Percentiles rank a stretch among this genome's conserved stretches.
Conservation (phyloP, 2,797 vertebrate genomes). For the Holocentrus rufus region DNA sequence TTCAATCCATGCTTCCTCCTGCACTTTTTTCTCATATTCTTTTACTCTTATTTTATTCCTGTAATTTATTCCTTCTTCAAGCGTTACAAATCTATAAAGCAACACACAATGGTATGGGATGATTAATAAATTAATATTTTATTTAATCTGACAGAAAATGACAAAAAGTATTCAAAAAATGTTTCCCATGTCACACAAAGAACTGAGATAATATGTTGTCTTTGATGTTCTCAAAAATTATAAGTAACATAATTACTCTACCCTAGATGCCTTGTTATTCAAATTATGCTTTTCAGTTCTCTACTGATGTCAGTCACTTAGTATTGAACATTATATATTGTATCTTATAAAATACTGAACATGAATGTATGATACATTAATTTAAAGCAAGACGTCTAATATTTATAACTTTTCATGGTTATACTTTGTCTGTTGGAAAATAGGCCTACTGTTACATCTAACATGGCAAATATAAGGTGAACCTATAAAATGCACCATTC, state of each 20-base stretch:
- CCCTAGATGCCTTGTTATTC: constrained; percentile 29
- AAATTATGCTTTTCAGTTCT: constrained; percentile 36
- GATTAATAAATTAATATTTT: constrained; percentile 45
- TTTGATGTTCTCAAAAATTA: constrained; percentile 47
- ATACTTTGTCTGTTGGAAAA: constrained; percentile 35
- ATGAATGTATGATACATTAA: constrained; percentile 38
- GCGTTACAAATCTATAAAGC: not conserved
- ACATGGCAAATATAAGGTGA: constrained; percentile 45
- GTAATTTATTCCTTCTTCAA: not conserved
- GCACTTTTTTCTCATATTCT: not conserved
- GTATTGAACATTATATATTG: constrained; percentile 53
- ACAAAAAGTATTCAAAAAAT: constrained; percentile 54
- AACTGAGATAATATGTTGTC: constrained; percentile 14
- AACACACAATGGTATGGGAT: not conserved
- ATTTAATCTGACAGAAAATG: constrained; percentile 62
- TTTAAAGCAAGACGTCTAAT: constrained; percentile 44
- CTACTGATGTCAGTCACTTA: constrained; percentile 41
- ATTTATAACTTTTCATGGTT: constrained; percentile 25
- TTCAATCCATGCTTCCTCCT: not conserved
- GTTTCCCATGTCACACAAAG: constrained; percentile 22
- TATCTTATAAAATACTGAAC: constrained; percentile 19
- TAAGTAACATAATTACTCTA: not conserved
- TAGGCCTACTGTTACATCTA: constrained; percentile 16
- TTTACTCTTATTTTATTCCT: no score
- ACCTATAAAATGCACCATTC: constrained; percentile 47